A percentile compares a stretch with the other conserved stretches of the same genome.
Conservation (phyloP, 2,888 invertebrate species). For the Allolobophora icterica region DNA sequence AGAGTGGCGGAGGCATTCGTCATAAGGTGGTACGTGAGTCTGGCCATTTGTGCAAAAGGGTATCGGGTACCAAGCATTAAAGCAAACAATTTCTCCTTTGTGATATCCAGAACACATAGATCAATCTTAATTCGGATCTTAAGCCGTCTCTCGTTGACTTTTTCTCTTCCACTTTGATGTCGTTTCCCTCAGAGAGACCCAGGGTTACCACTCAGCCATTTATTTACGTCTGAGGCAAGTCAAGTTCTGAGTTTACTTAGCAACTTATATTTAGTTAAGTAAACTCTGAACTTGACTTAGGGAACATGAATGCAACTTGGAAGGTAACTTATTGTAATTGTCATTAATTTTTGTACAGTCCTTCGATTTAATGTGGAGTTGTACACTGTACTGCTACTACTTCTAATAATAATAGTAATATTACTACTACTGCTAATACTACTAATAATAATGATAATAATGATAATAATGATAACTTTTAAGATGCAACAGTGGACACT, state of each 20-base stretch:
- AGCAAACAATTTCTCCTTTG: background rate
- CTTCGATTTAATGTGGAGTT: background rate
- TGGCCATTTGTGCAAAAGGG: background rate
- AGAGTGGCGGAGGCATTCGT: background rate
- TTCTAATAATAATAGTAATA: too few species aligned
- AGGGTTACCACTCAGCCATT: background rate
- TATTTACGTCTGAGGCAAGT: background rate
- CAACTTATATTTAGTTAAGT: background rate
- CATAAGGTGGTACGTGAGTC: background rate
- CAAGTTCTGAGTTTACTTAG: too few species aligned
- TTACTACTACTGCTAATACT: too few species aligned
- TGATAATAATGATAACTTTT: too few species aligned
- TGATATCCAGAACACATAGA: background rate
- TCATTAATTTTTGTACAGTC: background rate
- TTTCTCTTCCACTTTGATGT: background rate
- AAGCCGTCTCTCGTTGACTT: background rate
- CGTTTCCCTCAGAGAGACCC: background rate
- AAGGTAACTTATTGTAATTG: background rate
- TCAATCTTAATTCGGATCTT: conserved; percentile 1
- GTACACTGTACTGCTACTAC: too few species aligned
- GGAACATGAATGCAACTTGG: background rate
- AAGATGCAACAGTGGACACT: too few species aligned
- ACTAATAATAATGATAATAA: too few species aligned
- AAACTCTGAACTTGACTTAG: background rate
- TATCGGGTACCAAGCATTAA: background rate